phyloP scores from a whole-genome alignment of 1,140 invertebrate genomes.

The Bombus huntii region DNA sequence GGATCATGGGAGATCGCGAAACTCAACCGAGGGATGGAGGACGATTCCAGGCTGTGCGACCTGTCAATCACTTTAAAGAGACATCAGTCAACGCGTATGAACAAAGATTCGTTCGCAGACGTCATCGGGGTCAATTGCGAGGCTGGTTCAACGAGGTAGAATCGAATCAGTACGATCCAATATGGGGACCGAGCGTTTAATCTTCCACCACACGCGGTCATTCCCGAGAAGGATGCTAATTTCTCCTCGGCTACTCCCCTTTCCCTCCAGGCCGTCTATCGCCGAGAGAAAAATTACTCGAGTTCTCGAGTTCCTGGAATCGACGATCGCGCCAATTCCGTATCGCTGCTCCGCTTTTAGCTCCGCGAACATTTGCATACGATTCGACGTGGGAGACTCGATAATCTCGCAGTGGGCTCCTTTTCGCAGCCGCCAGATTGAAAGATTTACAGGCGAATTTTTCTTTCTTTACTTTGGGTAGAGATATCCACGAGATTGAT shows the following conservation, averaged over 20 bases:
- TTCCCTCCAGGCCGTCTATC: not conserved
- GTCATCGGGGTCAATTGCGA: slow-evolving; percentile 43
- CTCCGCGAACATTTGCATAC: slow-evolving; percentile 7
- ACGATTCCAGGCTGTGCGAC: not conserved
- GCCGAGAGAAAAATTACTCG: not conserved
- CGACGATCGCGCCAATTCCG: slow-evolving; percentile 1
- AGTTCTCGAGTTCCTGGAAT: not conserved
- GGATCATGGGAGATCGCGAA: not conserved
- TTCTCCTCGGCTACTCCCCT: not conserved
- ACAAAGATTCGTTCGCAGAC: slow-evolving; percentile 30
- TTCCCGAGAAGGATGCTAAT: slow-evolving; percentile 20
- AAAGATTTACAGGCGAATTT: slow-evolving; percentile 4
- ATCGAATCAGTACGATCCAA: slow-evolving; percentile 49
- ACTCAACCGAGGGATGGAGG: not conserved
- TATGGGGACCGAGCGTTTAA: slow-evolving; percentile 9
- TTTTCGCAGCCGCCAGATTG: not conserved
- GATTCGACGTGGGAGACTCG: slow-evolving; percentile 4
- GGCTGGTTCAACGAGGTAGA: slow-evolving; percentile 27
- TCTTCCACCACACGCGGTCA: not conserved
- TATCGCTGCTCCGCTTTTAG: slow-evolving; percentile 23
- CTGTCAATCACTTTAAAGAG: slow-evolving; percentile 39
- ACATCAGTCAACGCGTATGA: slow-evolving; percentile 38
- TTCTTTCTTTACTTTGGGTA: too few relatives aligned
- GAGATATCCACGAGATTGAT: not conserved
- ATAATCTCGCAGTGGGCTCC: slow-evolving; percentile 11